phyloP scores from a whole-genome alignment of 92 coral and sea anemone species.

The Epizoanthus scotinus region DNA sequence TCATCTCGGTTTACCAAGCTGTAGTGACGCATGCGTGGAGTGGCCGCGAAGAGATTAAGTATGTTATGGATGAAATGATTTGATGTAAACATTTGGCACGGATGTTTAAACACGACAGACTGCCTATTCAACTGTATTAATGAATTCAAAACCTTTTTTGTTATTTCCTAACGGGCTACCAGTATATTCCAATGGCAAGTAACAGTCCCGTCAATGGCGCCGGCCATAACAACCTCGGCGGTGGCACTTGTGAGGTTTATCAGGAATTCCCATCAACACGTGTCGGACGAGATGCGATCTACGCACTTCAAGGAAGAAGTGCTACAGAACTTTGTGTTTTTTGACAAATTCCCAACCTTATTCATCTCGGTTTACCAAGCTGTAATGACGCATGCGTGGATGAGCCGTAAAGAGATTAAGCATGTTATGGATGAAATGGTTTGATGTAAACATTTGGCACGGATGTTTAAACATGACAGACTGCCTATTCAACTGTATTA shows the following conservation, averaged over 20 bases:
- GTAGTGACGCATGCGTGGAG: not conserved
- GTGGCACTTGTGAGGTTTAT: too few relatives aligned
- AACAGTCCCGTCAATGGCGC: not conserved
- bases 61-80: not conserved
- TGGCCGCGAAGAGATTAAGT: not conserved
- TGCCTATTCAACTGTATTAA: too few relatives aligned
- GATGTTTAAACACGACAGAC: too few relatives aligned
- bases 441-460: too few relatives aligned
- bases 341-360: not conserved
- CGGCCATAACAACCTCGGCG: not conserved
- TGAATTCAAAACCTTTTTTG: too few relatives aligned
- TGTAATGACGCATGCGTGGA: not conserved
- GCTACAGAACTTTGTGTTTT: not conserved
- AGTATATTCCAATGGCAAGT: too few relatives aligned
- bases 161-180: too few relatives aligned
- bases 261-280: not conserved
- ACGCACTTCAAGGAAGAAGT: not conserved
- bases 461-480: too few relatives aligned
- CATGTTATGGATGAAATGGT: not conserved
- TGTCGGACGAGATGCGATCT: not conserved
- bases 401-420: not conserved
- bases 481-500: too few relatives aligned
- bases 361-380: not conserved
- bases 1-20: not conserved
- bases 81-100: too few relatives aligned